These are phyloP conservation scores for Watsonalla cultraria DNA, from an alignment of 2,888 invertebrate species.

Conservation along the genomic window DNA sequence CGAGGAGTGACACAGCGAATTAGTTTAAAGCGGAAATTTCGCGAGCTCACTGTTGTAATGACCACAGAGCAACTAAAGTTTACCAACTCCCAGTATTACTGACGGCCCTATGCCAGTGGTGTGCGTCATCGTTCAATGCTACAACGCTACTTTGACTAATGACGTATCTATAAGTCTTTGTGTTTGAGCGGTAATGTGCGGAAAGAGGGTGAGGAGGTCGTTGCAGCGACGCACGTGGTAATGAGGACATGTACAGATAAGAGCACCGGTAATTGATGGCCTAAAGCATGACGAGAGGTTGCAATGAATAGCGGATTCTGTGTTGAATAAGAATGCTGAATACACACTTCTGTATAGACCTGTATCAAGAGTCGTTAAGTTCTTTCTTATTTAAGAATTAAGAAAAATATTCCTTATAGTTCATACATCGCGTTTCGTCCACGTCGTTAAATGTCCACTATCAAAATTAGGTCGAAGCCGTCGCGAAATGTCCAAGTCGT, in stretches of 20 bases:
- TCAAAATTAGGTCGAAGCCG: too few species aligned
- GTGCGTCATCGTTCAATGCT: not conserved
- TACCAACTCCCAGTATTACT: not conserved
- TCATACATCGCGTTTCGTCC: too few species aligned
- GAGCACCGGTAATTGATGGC: not conserved
- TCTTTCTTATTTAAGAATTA: too few species aligned
- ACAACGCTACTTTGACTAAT: not conserved
- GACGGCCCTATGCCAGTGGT: not conserved
- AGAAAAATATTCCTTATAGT: too few species aligned
- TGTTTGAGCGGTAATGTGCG: not conserved
- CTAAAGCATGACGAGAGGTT: not conserved
- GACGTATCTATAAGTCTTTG: not conserved
- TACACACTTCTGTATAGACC: not conserved
- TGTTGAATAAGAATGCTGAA: not conserved
- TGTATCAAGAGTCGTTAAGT: too few species aligned
- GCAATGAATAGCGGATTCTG: not conserved
- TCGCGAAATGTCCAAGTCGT: too few species aligned
- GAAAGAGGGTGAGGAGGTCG: not conserved
- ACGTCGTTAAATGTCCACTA: too few species aligned
- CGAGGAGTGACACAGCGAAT: conserved; percentile 65
- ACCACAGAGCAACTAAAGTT: conserved; percentile 23
- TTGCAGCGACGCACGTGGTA: not conserved
- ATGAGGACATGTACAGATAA: not conserved
- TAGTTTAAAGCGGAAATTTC: conserved; percentile 60
- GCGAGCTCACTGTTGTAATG: conserved; percentile 63